Conservation (phyloP, 2,113 vertebrate genomes). For the Ivindomyrus marchei region DNA sequence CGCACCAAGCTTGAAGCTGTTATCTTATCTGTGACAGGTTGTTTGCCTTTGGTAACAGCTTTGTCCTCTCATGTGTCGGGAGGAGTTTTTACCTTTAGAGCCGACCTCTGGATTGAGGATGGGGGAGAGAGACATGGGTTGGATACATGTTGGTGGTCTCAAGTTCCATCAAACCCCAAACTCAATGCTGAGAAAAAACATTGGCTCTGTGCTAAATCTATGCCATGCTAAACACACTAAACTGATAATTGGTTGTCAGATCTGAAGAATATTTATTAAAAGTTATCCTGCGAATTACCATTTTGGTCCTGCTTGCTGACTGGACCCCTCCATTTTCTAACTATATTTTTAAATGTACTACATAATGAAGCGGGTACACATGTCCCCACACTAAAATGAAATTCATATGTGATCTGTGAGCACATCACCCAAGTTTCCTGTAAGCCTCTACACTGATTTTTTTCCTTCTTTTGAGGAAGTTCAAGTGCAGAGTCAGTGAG, state of each 20-base stretch:
- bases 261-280: not conserved
- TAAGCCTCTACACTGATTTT: not conserved
- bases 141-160: slow-evolving; percentile 10
- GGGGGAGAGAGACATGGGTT: not conserved
- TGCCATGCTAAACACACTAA: not conserved
- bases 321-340: not conserved
- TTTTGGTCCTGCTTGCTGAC: not conserved
- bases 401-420: not conserved
- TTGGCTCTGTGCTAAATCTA: not conserved
- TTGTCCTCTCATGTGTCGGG: slow-evolving; percentile 49
- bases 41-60: slow-evolving; percentile 62
- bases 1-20: slow-evolving; percentile 33
- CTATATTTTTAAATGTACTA: not conserved
- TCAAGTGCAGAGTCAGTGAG: not conserved
- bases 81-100: slow-evolving; percentile 22
- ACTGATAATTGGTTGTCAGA: not conserved
- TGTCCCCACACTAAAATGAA: not conserved
- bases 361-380: not conserved
- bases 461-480: not conserved
- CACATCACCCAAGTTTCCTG: not conserved
- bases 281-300: not conserved
- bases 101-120: not conserved
- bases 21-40: slow-evolving; percentile 59
- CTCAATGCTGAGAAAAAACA: not conserved
- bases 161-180: not conserved